Base-by-base conservation (phyloP, 2,113 vertebrate species). In the Microtus richardsoni region DNA sequence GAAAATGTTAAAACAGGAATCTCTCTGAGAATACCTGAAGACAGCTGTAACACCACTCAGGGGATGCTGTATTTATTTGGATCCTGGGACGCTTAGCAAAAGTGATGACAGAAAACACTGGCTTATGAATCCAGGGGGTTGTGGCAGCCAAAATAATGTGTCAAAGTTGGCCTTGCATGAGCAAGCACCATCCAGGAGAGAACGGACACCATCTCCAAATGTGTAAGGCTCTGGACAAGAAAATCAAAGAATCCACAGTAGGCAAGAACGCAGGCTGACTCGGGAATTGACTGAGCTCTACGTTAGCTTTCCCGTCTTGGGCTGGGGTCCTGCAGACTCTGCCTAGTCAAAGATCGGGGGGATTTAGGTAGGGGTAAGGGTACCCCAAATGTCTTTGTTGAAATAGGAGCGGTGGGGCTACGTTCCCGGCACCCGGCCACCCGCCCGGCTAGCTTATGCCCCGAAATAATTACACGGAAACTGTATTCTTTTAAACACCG, bases 41-140 rank as follows among this genome's bases (percentile, higher is more conserved):
- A 97, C 84, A 91, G 91, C 95, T 94, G 91, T 94, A 96, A 97
- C 78, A 60, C 88, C 47, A 93, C 96, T 95, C 90, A 47, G 60
- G 91, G 89, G 95, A 96, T 60, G 71, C 24, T 21, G 66, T 95
- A 94, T 97, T 97, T 97, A 95, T 97, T 96, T 96, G 95, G 91
- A 93, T 92, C 90, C 82, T 89, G 94, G 96, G 92, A 92, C 3
- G 16, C 93, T 96, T 91, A 96, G 91, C 93, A 92, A 96, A 95
- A 90, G 97, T 95, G 93, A 97, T 96, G 96, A 97, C 93, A 97
- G 96, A 92, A 92, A 96, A 96, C 93, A 92, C 92, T 92, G 96
- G 92, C 95, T 94, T 62, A 79, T 52, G 68, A 91, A 96, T 97
- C 83, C 91, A 92, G 68, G 54, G 94, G 89, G 49, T 74, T 89